These are phyloP conservation scores for Villa cingulata DNA, from an alignment of 2,888 invertebrate genomes.

Conservation along the genomic window DNA sequence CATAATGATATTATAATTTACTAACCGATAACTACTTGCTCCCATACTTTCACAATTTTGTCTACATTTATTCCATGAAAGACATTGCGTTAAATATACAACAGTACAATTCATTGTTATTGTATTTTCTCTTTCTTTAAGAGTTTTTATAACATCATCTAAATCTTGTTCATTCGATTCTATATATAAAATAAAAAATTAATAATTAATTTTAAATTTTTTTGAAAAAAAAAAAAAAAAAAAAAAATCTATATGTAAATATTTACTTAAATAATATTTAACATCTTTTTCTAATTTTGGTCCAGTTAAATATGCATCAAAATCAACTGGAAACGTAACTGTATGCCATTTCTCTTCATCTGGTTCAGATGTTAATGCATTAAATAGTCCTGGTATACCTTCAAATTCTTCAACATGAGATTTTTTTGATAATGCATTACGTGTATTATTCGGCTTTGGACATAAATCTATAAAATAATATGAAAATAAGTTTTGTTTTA, in stretches of 20 bases:
- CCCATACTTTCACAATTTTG: slow-evolving; percentile 48
- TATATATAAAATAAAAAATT: slow-evolving; percentile 24
- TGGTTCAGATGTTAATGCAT: slow-evolving; percentile 63
- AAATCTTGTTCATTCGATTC: slow-evolving; percentile 54
- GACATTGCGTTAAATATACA: slow-evolving; percentile 78
- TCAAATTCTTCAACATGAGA: slow-evolving; percentile 79
- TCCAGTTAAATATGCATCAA: slow-evolving; percentile 50
- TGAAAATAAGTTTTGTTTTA: not conserved
- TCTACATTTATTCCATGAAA: slow-evolving; percentile 76
- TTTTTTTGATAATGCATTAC: slow-evolving; percentile 57
- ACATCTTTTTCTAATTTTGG: slow-evolving; percentile 55
- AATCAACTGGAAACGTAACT: slow-evolving; percentile 65
- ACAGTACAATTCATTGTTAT: slow-evolving; percentile 80
- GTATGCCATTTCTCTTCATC: slow-evolving; percentile 77
- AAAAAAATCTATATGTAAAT: not conserved
- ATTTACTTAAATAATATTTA: slow-evolving; percentile 59
- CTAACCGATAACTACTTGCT: slow-evolving; percentile 30
- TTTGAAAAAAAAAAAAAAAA: slow-evolving; percentile 7
- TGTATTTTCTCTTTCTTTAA: slow-evolving; percentile 37
- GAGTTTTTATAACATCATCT: slow-evolving; percentile 25
- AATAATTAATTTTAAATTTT: not conserved
- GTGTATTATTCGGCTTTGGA: slow-evolving; percentile 67
- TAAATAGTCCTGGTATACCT: slow-evolving; percentile 69
- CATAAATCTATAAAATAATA: slow-evolving; percentile 57
- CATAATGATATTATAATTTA: not conserved